These are phyloP conservation scores for Spodoptera litura DNA, from an alignment of 1,140 invertebrate genomes.

Conservation along the genomic window DNA sequence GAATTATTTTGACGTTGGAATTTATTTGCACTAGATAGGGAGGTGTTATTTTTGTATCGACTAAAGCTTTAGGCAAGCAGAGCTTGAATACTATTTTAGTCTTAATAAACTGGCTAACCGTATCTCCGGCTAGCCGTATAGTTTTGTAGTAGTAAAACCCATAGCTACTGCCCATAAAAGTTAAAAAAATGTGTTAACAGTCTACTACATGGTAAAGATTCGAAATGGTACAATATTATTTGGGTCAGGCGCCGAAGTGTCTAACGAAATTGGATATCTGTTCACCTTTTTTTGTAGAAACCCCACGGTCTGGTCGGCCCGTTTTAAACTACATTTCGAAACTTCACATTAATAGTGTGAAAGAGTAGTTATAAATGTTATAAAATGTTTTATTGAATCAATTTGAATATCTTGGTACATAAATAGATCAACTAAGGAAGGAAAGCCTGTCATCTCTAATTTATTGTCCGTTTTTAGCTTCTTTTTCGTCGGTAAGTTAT, in stretches of 20 bases:
- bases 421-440: no score
- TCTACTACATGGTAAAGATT: neutral
- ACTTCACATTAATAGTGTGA: constrained; percentile 1
- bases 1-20: neutral
- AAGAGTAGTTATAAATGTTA: constrained; percentile 1
- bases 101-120: no score
- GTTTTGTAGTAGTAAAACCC: no score
- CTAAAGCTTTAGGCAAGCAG: no score
- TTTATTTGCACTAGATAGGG: neutral
- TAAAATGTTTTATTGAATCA: neutral
- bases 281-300: constrained; percentile 36
- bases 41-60: no score
- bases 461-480: no score
- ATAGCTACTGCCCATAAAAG: neutral
- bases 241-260: constrained; percentile 40
- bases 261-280: constrained; percentile 35
- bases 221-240: constrained; percentile 19
- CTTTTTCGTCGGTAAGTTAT: no score
- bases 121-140: no score
- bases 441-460: no score
- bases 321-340: constrained; percentile 22
- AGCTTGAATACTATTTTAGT: no score
- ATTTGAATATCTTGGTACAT: no score
- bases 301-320: constrained; percentile 13
- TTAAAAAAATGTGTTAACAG: neutral